Conservation (phyloP, 2,797 vertebrate species). For the Florisuga fusca region DNA sequence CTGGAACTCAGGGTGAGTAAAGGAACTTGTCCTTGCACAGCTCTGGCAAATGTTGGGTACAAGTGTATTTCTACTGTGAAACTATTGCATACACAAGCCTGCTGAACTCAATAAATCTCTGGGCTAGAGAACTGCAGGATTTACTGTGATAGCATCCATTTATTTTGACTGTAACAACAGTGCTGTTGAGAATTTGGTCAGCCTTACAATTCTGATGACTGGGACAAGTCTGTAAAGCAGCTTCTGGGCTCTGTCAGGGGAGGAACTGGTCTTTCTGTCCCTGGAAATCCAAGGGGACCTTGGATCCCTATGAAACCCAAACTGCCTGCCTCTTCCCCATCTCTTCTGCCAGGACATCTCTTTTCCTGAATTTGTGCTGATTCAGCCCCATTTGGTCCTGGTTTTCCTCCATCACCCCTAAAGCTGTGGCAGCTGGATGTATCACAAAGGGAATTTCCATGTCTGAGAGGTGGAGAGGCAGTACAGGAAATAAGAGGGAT, state of each 20-base stretch:
- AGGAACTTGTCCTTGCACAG: background rate
- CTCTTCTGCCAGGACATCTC: background rate
- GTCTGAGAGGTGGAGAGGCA: background rate
- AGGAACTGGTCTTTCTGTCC: background rate
- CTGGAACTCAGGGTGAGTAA: background rate
- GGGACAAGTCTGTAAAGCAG: background rate
- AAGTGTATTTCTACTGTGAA: background rate
- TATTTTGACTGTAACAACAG: background rate
- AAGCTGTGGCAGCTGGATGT: fast-evolving
- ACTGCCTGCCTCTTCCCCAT: background rate
- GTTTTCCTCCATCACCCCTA: background rate
- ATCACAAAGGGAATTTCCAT: background rate
- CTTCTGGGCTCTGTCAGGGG: background rate
- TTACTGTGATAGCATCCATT: background rate
- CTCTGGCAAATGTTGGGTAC: background rate
- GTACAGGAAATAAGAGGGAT: background rate
- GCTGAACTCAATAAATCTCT: background rate
- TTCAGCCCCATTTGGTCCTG: background rate
- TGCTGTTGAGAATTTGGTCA: background rate
- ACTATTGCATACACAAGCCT: fast-evolving
- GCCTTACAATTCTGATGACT: background rate
- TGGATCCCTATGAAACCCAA: background rate
- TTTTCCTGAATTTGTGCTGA: background rate
- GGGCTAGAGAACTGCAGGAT: background rate
- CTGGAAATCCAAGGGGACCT: background rate